Conservation (phyloP, 2,797 vertebrate species). For the Coccyzus lansbergi region DNA sequence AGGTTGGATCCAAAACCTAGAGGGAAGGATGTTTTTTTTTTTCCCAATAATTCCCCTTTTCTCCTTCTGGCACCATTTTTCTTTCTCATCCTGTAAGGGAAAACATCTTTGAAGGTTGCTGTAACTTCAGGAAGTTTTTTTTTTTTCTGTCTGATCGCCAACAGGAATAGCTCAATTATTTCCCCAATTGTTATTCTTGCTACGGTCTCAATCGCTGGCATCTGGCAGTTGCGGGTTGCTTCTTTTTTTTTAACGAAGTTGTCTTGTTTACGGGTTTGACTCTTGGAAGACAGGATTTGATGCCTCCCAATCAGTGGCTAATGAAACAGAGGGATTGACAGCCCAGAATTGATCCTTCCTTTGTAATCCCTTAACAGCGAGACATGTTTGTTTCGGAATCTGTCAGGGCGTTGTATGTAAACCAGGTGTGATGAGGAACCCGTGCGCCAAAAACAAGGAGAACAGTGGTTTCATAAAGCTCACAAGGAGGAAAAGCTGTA, state of each 20-base stretch:
- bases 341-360: conserved; percentile 54
- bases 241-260: not conserved
- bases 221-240: not conserved
- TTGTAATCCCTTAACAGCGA: conserved; percentile 9
- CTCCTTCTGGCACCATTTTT: not conserved
- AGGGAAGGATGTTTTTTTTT: not conserved
- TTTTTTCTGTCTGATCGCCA: not conserved
- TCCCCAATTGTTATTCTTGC: conserved; percentile 1
- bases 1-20: rapidly evolving
- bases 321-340: conserved; percentile 55
- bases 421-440: conserved; percentile 48
- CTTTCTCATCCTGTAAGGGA: not conserved
- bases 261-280: conserved; percentile 33
- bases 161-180: conserved; percentile 49
- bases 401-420: conserved; percentile 53
- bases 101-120: not conserved
- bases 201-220: conserved; percentile 34
- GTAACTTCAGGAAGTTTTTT: not conserved
- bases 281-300: conserved; percentile 24
- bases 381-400: conserved; percentile 22
- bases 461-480: conserved; percentile 11
- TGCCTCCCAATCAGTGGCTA: conserved; percentile 20
- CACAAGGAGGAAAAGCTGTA: not conserved
- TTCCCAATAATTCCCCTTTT: not conserved
- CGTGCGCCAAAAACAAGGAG: not conserved